Conservation (phyloP, 2,888 invertebrate species). For the Bembecia ichneumoniformis region DNA sequence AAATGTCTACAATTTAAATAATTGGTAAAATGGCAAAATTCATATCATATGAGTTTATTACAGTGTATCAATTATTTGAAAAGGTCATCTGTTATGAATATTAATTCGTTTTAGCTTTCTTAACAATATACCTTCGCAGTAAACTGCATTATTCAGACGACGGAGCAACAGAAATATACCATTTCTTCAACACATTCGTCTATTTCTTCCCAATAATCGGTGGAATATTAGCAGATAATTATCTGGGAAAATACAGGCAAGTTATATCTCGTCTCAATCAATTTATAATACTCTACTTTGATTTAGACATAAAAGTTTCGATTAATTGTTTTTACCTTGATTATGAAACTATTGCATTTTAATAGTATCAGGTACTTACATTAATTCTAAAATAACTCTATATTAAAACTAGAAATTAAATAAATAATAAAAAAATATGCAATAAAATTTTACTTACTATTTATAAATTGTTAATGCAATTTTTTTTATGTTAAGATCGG, state of each 20-base stretch:
- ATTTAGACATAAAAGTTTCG: not conserved
- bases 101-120: slow-evolving; percentile 71
- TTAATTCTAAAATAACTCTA: not conserved
- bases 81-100: too few species aligned
- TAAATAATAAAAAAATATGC: too few species aligned
- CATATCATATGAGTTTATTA: too few species aligned
- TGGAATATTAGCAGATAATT: slow-evolving; percentile 85
- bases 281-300: too few species aligned
- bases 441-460: too few species aligned
- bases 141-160: slow-evolving; percentile 75
- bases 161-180: slow-evolving; percentile 80
- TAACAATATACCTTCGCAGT: slow-evolving; percentile 80
- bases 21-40: too few species aligned
- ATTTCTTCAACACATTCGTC: slow-evolving; percentile 79
- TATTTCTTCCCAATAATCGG: slow-evolving; percentile 85
- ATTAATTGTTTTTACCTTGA: not conserved
- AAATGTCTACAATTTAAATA: too few species aligned
- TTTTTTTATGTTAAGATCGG: too few species aligned
- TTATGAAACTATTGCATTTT: too few species aligned
- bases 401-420: too few species aligned
- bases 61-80: too few species aligned
- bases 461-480: too few species aligned
- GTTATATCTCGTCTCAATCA: not conserved
- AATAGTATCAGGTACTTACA: not conserved
- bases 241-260: slow-evolving; percentile 82